phyloP scores from a whole-genome alignment of 2,888 invertebrate genomes.

The Neoascia interrupta region DNA sequence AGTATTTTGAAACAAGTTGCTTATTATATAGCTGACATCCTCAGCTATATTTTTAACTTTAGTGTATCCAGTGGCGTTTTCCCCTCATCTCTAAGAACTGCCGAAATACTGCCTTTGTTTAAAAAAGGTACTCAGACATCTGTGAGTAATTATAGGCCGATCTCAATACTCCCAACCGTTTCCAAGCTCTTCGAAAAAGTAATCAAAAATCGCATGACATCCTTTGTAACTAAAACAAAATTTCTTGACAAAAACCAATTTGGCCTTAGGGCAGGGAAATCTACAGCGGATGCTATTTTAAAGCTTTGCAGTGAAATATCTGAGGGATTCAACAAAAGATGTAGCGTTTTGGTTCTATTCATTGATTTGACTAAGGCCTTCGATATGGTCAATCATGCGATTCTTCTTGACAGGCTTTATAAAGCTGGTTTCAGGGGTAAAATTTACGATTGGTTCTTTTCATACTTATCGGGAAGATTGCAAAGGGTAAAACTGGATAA shows the following conservation, averaged over 20 bases:
- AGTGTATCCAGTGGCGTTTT: neutral
- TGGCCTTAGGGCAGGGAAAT: neutral
- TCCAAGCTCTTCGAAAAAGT: neutral
- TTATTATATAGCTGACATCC: neutral
- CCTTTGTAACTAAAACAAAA: neutral
- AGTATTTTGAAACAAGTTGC: neutral
- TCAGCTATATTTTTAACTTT: neutral
- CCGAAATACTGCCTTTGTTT: neutral
- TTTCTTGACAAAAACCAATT: neutral
- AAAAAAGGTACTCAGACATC: neutral
- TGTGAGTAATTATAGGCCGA: neutral
- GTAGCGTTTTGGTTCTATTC: neutral
- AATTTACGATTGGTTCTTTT: constrained; percentile 9
- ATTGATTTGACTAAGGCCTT: neutral
- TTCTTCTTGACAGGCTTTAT: constrained; percentile 7
- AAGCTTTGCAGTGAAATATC: neutral
- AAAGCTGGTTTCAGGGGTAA: constrained; percentile 7
- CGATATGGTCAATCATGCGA: no score
- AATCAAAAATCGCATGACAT: neutral
- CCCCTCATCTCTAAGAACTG: neutral
- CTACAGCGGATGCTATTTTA: neutral
- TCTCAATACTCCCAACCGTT: neutral
- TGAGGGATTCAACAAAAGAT: neutral
- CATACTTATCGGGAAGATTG: constrained; percentile 10
- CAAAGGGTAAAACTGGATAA: constrained; percentile 5